phyloP scores from a whole-genome alignment of 35 echinoderm and acorn worm genomes.

The Chiridota heheva region DNA sequence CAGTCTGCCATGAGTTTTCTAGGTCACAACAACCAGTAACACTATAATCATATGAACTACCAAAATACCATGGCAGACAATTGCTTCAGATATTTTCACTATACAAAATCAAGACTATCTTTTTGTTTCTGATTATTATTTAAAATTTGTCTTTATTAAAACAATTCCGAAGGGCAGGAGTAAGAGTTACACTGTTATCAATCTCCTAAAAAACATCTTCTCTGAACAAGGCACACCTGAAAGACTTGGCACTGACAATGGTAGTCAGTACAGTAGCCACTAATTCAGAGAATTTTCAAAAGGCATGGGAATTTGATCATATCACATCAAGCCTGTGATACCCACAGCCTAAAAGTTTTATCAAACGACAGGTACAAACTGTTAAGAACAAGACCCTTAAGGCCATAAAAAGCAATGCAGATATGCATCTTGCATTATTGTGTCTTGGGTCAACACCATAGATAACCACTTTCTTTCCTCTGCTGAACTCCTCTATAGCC shows the following conservation, averaged over 20 bases:
- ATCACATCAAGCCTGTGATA: constrained; percentile 12
- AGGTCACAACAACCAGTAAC: constrained; percentile 26
- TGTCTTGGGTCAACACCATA: constrained; percentile 43
- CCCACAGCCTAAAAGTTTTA: constrained; percentile 28
- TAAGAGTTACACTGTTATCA: background rate
- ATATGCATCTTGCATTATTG: constrained; percentile 40
- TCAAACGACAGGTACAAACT: background rate
- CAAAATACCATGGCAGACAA: constrained; percentile 5
- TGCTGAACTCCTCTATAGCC: constrained; percentile 46
- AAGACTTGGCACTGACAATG: constrained; percentile 30
- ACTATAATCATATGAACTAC: constrained; percentile 4
- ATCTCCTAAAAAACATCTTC: constrained; percentile 24
- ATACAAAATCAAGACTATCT: constrained; percentile 12
- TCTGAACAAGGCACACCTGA: constrained; percentile 34
- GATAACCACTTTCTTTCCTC: constrained; percentile 47
- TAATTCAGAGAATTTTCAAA: constrained; percentile 38
- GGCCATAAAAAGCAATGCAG: background rate
- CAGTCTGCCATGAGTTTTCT: constrained; percentile 1
- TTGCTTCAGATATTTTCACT: background rate
- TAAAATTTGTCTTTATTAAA: constrained; percentile 26
- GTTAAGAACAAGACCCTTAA: constrained; percentile 12
- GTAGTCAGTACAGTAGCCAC: constrained; percentile 14
- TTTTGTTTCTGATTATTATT: constrained; percentile 48
- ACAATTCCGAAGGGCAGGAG: background rate
- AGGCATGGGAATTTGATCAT: constrained; percentile 45